Base-by-base conservation (phyloP, 1,140 invertebrate species). In the Pseudomyrmex gracilis region DNA sequence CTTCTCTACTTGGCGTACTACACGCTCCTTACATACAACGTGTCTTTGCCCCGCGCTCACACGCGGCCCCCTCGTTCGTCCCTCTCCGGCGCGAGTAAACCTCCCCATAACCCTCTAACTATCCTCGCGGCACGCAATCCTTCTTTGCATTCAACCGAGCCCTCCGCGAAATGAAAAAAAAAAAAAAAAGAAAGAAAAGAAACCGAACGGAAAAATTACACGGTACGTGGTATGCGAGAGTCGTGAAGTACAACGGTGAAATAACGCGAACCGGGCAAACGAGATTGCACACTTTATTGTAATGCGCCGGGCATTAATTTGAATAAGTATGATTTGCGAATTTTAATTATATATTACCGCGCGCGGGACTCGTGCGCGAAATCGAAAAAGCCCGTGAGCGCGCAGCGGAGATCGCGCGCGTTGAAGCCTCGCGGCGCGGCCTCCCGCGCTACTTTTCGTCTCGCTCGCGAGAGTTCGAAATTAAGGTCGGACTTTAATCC, bases 91-190 rank as follows among this genome's bases (percentile, higher is more conserved):
- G 34, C 66, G 43, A 77, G 85, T 67, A 64, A 86, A 87, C 64
- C 85, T 34, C 34, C 86, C 68, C 66, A 71, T 77, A 55, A 76
- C 70, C 80, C 85, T 83, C 71, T 51, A 83, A 86, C 86, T 83
- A 87, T 87, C 86, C 80, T 83, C 67, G 34, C 82, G 66, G 53
- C 85, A 83, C 85, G 86, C 86, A 87, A 87, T 86, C 86, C 85
- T 86, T 73, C 60, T 87, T 71, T 87, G 86, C 86, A 84, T 87
- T 34, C 85, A 61, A 24, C 47, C 49, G 55, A 22, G 66, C 60
- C 77, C 67, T 60, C 58, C 5, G 34, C 34, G 34, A 34, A 34
- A 34, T 34, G 34, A 34, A 34, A 7, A 7, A 34, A 34, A 34
- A 34, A 7, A 7, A 34, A 34, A 34, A 34, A 34, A 34, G 73